Conservation (phyloP, 1,140 invertebrate genomes). For the Aphelenchoides avenae region DNA sequence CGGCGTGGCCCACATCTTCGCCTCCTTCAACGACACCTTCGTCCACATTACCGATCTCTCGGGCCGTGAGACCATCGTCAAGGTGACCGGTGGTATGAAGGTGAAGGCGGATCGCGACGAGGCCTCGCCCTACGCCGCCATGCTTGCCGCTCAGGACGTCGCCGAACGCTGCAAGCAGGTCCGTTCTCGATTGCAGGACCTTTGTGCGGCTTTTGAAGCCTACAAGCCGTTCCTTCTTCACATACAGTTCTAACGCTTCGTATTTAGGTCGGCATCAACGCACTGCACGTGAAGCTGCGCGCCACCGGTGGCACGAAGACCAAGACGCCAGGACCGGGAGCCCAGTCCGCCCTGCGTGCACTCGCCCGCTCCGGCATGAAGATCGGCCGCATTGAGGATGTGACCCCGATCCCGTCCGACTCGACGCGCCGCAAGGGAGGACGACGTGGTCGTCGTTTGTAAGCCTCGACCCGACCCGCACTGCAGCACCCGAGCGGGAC, state of each 20-base stretch:
- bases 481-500: too few species aligned
- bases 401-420: slow-evolving; percentile 97
- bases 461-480: slow-evolving; percentile 63
- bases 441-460: slow-evolving; percentile 94
- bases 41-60: slow-evolving; percentile 99
- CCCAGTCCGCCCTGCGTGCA: slow-evolving; percentile 92
- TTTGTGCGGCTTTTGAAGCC: slow-evolving; percentile 7
- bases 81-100: slow-evolving; percentile 99
- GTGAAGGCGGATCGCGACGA: slow-evolving; percentile 99
- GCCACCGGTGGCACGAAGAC: slow-evolving; percentile 92
- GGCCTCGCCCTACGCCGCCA: slow-evolving; percentile 98
- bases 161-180: slow-evolving; percentile 91
- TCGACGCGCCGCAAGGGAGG: slow-evolving; percentile 98
- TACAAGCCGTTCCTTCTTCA: not conserved
- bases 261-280: slow-evolving; percentile 78
- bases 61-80: slow-evolving; percentile 91
- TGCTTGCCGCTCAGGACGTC: slow-evolving; percentile 99
- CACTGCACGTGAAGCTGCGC: slow-evolving; percentile 93
- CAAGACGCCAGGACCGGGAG: slow-evolving; percentile 94
- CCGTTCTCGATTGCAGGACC: not conserved
- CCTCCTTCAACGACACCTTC: slow-evolving; percentile 99
- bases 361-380: slow-evolving; percentile 97
- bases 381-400: slow-evolving; percentile 96
- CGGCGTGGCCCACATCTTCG: slow-evolving; percentile 98
- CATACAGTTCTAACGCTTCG: slow-evolving; percentile 1